Percentiles rank a stretch among this genome's conserved stretches.
phyloP scores from a whole-genome alignment of 2,797 vertebrate genomes.

The Podargus strigoides region DNA sequence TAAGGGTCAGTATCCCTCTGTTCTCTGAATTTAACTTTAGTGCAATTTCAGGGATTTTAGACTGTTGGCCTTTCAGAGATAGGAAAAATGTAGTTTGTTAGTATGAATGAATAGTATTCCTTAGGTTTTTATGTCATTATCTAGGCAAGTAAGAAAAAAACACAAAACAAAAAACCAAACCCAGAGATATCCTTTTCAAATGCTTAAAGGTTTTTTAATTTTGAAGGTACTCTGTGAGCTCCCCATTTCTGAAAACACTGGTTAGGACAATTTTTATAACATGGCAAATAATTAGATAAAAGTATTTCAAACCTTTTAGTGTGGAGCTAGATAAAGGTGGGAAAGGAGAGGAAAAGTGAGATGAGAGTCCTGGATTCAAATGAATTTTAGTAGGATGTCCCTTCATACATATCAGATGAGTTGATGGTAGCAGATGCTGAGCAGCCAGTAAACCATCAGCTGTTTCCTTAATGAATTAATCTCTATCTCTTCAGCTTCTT shows the following conservation, averaged over 20 bases:
- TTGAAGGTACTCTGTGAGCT: background rate
- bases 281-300: background rate
- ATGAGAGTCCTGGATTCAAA: background rate
- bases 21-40: background rate
- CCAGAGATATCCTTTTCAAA: background rate
- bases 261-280: background rate
- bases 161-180: rapidly evolving
- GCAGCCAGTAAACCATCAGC: background rate
- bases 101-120: background rate
- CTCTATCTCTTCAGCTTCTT: background rate
- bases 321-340: background rate
- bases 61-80: background rate
- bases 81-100: background rate
- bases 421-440: background rate
- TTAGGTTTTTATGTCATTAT: background rate
- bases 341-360: background rate
- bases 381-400: background rate
- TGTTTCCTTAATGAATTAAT: background rate
- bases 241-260: background rate
- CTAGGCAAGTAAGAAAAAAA: background rate
- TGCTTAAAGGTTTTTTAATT: background rate
- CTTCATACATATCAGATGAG: background rate
- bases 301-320: background rate
- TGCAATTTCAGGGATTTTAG: background rate
- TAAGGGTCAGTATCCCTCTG: background rate